Evolutionary conservation across 2,113 vertebrate species (phyloP).

Genomic region (Tympanuchus pallidicinctus): DNA sequence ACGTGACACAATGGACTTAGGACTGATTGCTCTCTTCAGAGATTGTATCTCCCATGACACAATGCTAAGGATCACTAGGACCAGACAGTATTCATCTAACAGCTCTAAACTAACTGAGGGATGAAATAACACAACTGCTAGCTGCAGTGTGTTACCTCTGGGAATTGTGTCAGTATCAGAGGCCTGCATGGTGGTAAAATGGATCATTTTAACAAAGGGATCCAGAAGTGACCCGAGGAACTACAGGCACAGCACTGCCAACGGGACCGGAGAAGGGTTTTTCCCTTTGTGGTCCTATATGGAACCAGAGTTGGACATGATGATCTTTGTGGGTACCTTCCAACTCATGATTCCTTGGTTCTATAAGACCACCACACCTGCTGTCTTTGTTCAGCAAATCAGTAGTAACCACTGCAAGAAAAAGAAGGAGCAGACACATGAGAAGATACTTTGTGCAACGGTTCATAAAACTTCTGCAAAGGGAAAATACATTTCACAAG

Average conservation of each 20-base stretch:
- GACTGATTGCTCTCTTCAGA: not conserved
- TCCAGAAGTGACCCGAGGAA: not conserved
- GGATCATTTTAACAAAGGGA: not conserved
- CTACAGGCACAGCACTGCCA: not conserved
- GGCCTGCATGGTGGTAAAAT: not conserved
- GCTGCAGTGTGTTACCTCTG: fast-evolving
- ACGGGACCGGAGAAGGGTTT: too few species aligned
- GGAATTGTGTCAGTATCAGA: not conserved
- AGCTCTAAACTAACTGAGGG: not conserved
- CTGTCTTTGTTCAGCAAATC: not conserved
- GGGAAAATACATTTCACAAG: not conserved
- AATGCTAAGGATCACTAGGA: not conserved
- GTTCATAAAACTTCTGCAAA: not conserved
- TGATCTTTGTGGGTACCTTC: not conserved
- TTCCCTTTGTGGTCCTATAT: not conserved
- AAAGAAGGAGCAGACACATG: not conserved
- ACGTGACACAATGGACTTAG: not conserved
- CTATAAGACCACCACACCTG: not conserved
- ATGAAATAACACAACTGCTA: not conserved
- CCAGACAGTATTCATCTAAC: not conserved
- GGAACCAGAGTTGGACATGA: not conserved
- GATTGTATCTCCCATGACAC: not conserved
- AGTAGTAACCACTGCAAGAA: not conserved
- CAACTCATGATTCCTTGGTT: not conserved
- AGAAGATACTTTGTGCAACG: not conserved